Percentiles rank a stretch among this genome's conserved stretches.
phyloP scores from a whole-genome alignment of 23 tunicate genomes.

The Clavelina lepadiformis region DNA sequence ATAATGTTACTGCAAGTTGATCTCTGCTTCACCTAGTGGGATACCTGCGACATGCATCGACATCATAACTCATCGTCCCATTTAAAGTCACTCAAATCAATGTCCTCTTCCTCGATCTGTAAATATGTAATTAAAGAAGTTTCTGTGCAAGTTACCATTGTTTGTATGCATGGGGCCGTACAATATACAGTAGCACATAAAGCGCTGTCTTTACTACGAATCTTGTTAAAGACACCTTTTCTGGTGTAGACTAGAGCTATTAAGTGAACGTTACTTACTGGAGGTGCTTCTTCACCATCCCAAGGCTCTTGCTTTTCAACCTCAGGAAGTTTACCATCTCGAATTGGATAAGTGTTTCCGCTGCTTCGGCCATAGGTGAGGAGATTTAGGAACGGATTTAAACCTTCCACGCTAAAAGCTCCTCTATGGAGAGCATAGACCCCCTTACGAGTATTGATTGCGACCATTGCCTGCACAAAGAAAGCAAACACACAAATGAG shows the following conservation, averaged over 20 bases:
- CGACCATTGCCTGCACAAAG: constrained; percentile 58
- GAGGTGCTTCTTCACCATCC: constrained; percentile 94
- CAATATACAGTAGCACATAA: not conserved
- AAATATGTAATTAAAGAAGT: not conserved
- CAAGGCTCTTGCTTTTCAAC: constrained; percentile 56
- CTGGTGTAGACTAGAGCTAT: too few relatives aligned
- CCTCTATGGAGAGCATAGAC: constrained; percentile 68
- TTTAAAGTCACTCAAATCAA: constrained; percentile 88
- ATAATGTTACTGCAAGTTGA: too few relatives aligned
- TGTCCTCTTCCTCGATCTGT: constrained; percentile 77
- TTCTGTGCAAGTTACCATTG: too few relatives aligned
- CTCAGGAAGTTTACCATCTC: constrained; percentile 63
- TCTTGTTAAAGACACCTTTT: too few relatives aligned
- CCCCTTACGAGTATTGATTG: constrained; percentile 61
- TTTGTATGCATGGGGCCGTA: too few relatives aligned
- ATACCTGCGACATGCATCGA: too few relatives aligned
- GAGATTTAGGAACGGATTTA: constrained; percentile 64
- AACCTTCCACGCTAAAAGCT: constrained; percentile 66
- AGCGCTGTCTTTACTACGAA: not conserved
- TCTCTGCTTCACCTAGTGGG: too few relatives aligned
- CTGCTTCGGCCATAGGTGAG: constrained; percentile 73
- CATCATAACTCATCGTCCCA: constrained; percentile 99
- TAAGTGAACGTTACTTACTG: constrained; percentile 28
- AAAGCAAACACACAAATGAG: not conserved
- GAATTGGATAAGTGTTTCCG: constrained; percentile 52